phyloP scores from a whole-genome alignment of 2,113 vertebrate species.

The Ceratotherium simum region DNA sequence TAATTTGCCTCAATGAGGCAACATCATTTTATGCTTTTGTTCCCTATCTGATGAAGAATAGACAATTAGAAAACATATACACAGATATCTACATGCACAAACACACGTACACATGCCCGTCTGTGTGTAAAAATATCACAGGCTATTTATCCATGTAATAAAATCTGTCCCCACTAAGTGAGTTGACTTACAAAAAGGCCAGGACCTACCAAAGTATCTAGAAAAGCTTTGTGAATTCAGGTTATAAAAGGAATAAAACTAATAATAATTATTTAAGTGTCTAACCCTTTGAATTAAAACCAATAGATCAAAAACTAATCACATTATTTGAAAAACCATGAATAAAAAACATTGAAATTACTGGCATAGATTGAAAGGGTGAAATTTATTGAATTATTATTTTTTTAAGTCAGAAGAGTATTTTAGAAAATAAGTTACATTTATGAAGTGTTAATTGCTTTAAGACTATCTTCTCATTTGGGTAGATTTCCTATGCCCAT shows the following conservation, averaged over 20 bases:
- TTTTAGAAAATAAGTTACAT: background rate
- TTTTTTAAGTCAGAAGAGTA: background rate
- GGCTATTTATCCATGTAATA: background rate
- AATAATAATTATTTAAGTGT: background rate
- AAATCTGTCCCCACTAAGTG: background rate
- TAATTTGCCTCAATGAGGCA: background rate
- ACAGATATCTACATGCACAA: background rate
- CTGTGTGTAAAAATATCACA: background rate
- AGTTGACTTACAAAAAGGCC: background rate
- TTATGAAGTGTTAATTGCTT: constrained; percentile 25
- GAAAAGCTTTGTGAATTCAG: constrained; percentile 9
- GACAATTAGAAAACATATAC: background rate
- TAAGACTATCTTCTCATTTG: constrained; percentile 21
- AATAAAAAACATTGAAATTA: constrained; percentile 18
- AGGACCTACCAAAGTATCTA: background rate
- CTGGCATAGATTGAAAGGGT: background rate
- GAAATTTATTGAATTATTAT: background rate
- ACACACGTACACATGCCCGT: background rate
- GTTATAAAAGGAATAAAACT: constrained; percentile 1
- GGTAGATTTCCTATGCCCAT: background rate
- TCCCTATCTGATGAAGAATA: background rate
- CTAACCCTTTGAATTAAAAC: constrained; percentile 35
- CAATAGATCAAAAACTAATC: background rate
- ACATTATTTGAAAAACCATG: constrained; percentile 2
- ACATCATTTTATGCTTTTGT: background rate